Base-by-base conservation (phyloP, 2,888 invertebrate species). In the Sympetrum striolatum region DNA sequence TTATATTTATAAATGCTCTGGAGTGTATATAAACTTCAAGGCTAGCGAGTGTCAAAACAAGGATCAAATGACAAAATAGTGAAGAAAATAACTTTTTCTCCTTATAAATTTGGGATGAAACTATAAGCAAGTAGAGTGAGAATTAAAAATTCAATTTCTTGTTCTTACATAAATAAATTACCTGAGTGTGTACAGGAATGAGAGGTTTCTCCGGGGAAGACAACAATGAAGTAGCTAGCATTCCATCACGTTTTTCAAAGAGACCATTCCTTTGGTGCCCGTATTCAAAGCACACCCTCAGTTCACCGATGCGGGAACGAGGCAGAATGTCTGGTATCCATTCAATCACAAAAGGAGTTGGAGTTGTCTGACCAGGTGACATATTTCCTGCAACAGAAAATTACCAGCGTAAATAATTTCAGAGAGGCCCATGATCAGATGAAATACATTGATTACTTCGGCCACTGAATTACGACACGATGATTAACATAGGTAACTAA, bases 241-340 rank as follows among this genome's bases (percentile, higher is more conserved):
- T 60, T 60, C 86, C 86, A 86, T 86, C 86, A 35, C 86, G 60
- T 60, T 86, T 86, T 86, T 86, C 86, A 86, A 86, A 86, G 25
- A 93, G 93, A 44, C 95, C 95, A 92, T 95, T 95, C 92, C 95
- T 95, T 92, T 95, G 95, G 92, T 96, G 96, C 80, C 96, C 96
- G 93, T 96, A 96, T 93, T 96, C 96, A 93, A 97, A 97, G 92
- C 95, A 95, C 90, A 97, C 95, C 91, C 96, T 95, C 91, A 97
- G 94, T 93, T 97, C 96, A 12, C 97, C 97, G 91, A 97, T 96
- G 92, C 96, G 95, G 60, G 96, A 96, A 91, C 95, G 94, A 10
- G 96, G 96, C 90, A 96, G 94, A 90, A 97, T 95, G 92, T 96
- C 96, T 0, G 97, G 97, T 91, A 96, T 96, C 97, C 97, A 97